Conservation (phyloP, 2,888 invertebrate genomes). For the Pyralis farinalis region DNA sequence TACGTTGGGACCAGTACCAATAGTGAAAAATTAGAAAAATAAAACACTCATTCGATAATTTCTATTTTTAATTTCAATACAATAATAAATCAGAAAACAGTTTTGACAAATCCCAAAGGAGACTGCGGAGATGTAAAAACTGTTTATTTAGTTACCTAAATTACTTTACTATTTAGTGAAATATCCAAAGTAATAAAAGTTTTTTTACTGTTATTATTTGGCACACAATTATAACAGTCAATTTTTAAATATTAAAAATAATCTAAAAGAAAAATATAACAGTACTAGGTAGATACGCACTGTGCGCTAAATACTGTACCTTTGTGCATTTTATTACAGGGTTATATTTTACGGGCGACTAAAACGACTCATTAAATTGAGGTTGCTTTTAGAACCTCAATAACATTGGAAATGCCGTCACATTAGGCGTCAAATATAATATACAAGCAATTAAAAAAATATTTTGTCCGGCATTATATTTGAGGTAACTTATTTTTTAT, state of each 20-base stretch:
- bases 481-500: no score
- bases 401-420: no score
- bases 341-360: no score
- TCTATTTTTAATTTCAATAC: conserved; percentile 70
- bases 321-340: neutral
- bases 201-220: conserved; percentile 25
- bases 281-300: conserved; percentile 15
- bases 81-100: conserved; percentile 73
- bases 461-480: no score
- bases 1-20: no score
- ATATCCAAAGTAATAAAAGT: conserved; percentile 26
- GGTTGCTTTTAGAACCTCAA: no score
- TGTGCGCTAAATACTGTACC: conserved; percentile 20
- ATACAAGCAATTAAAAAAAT: no score
- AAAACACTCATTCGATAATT: conserved; percentile 58
- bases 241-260: neutral
- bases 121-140: conserved; percentile 67
- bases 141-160: conserved; percentile 54
- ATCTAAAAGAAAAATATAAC: conserved; percentile 5
- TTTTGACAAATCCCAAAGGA: conserved; percentile 64
- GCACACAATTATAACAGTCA: conserved; percentile 18
- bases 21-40: no score
- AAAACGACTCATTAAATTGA: no score
- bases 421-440: no score
- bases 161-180: conserved; percentile 28